These are phyloP conservation scores for Caenorhabditis virilis DNA, from an alignment of 2,888 invertebrate species.

Conservation along the genomic window DNA sequence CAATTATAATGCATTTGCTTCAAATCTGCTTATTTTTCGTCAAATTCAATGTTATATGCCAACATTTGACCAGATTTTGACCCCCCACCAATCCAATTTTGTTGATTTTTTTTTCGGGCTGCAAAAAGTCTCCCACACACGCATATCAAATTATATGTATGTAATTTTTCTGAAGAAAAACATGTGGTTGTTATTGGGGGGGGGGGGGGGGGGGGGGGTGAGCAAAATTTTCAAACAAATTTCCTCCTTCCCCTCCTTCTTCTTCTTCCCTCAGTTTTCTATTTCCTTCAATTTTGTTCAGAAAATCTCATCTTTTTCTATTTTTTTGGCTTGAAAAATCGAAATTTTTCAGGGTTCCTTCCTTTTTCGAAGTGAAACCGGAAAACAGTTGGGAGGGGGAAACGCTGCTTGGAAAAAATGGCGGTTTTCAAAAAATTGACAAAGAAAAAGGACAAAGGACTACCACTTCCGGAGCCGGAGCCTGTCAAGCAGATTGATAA, in stretches of 20 bases:
- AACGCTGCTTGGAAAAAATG: conserved; percentile 36
- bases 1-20: too few relatives aligned
- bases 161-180: not conserved
- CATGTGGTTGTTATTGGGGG: too few relatives aligned
- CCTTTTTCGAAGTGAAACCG: not conserved
- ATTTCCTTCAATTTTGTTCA: not conserved
- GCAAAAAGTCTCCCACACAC: too few relatives aligned
- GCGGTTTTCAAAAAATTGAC: conserved; percentile 66
- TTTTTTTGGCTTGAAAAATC: not conserved
- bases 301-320: not conserved
- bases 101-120: too few relatives aligned
- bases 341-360: not conserved
- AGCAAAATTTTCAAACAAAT: not conserved
- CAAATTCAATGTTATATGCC: too few relatives aligned
- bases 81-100: too few relatives aligned
- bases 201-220: too few relatives aligned
- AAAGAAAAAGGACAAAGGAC: conserved; percentile 55
- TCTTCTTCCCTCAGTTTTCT: not conserved
- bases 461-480: conserved; percentile 57
- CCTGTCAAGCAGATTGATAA: conserved; percentile 63
- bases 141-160: not conserved
- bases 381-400: not conserved
- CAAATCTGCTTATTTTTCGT: too few relatives aligned
- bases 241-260: not conserved
- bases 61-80: too few relatives aligned